Conservation (phyloP, 2,888 invertebrate genomes). For the Morinoia aosen region DNA sequence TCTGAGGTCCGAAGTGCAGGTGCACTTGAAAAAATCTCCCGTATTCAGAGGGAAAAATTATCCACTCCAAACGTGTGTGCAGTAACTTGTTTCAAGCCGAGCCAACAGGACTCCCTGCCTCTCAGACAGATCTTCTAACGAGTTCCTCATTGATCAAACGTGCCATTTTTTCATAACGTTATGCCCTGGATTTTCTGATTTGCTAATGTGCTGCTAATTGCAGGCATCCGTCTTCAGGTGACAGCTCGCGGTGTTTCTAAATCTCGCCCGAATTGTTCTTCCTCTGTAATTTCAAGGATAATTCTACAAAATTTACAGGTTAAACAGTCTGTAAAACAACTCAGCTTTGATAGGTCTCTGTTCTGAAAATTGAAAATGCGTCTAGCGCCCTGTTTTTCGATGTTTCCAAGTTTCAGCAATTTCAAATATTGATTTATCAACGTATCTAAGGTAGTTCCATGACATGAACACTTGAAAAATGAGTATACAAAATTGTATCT, state of each 20-base stretch:
- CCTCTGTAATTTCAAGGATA: no score
- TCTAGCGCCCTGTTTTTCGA: no score
- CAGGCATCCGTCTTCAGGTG: not conserved
- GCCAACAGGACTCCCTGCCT: not conserved
- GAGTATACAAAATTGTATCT: no score
- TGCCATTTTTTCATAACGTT: not conserved
- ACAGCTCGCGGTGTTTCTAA: not conserved
- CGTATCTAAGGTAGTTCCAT: no score
- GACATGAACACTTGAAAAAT: no score
- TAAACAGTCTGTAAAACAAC: no score
- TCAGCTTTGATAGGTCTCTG: no score
- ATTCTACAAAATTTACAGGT: no score
- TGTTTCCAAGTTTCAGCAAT: no score
- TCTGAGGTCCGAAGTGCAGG: not conserved
- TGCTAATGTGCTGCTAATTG: not conserved
- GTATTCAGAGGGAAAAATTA: not conserved
- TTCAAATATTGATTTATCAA: no score
- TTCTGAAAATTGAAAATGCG: no score
- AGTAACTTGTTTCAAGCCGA: not conserved
- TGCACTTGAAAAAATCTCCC: not conserved
- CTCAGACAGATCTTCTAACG: not conserved
- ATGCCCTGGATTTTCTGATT: not conserved
- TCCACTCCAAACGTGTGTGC: not conserved
- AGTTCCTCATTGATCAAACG: constrained; percentile 5
- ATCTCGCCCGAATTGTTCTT: not conserved